phyloP scores from a whole-genome alignment of 2,888 invertebrate species.

The Calliphora vomitoria region DNA sequence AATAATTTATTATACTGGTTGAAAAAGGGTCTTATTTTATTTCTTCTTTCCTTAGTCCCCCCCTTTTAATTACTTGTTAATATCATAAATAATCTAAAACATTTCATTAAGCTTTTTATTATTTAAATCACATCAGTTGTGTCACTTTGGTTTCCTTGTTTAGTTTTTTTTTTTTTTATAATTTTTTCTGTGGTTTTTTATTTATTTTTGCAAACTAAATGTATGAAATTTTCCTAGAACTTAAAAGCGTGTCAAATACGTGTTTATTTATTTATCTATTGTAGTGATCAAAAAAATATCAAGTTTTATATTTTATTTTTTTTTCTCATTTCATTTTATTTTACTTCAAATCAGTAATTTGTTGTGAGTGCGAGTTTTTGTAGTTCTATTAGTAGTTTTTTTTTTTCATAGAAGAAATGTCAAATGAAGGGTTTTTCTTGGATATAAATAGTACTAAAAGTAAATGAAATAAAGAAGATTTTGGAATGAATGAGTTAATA shows the following conservation, averaged over 20 bases:
- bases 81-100: slow-evolving; percentile 9
- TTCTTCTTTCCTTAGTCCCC: background rate
- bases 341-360: slow-evolving; percentile 19
- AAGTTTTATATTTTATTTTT: slow-evolving; percentile 19
- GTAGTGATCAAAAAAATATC: slow-evolving; percentile 16
- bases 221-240: slow-evolving; percentile 65
- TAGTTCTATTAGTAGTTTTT: background rate
- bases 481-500: too few species aligned
- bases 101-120: slow-evolving; percentile 55
- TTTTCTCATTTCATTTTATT: slow-evolving; percentile 13
- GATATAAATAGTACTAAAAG: background rate
- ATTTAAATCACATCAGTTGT: slow-evolving; percentile 71
- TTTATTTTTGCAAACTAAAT: slow-evolving; percentile 28
- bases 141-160: slow-evolving; percentile 71
- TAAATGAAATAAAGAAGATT: background rate
- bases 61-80: background rate
- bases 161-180: slow-evolving; percentile 46
- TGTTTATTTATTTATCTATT: slow-evolving; percentile 65
- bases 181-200: background rate
- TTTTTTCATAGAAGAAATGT: background rate
- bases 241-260: slow-evolving; percentile 74
- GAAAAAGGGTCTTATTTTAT: background rate
- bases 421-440: background rate
- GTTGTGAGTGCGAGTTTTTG: background rate
- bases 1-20: background rate